Evolutionary conservation across 1,140 invertebrate species (phyloP).

Genomic region (Drosophila quadrilineata): DNA sequence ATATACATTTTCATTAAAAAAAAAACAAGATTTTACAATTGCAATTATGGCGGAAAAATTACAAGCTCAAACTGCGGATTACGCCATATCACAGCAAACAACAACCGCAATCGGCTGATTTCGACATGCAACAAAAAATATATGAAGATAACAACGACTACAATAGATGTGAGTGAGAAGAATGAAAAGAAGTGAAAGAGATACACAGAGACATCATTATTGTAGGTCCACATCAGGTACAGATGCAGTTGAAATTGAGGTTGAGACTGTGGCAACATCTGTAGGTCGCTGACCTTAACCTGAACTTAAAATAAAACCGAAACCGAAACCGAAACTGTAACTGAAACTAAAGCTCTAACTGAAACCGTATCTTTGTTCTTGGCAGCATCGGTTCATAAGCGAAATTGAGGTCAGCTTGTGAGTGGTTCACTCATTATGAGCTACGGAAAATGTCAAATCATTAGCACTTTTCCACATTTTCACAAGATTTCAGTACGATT

Average conservation of each 20-base stretch:
- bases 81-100: conserved; percentile 12
- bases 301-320: conserved; percentile 25
- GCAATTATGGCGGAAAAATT: conserved; percentile 8
- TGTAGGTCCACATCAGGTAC: conserved; percentile 12
- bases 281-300: conserved; percentile 41
- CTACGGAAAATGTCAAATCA: conserved; percentile 16
- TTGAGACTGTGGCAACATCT: background rate
- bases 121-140: conserved; percentile 17
- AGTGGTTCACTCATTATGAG: conserved; percentile 28
- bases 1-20: no score
- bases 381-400: conserved; percentile 12
- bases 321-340: conserved; percentile 6
- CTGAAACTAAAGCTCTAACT: no score
- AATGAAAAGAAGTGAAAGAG: background rate
- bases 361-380: background rate
- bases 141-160: background rate
- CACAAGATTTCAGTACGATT: background rate
- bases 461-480: conserved; percentile 29
- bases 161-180: background rate
- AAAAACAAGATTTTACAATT: no score
- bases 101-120: background rate
- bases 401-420: conserved; percentile 48
- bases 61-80: conserved; percentile 9
- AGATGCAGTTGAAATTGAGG: background rate
- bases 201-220: conserved; percentile 10